phyloP scores from a whole-genome alignment of 2,113 vertebrate species.

The Centrocercus urophasianus region DNA sequence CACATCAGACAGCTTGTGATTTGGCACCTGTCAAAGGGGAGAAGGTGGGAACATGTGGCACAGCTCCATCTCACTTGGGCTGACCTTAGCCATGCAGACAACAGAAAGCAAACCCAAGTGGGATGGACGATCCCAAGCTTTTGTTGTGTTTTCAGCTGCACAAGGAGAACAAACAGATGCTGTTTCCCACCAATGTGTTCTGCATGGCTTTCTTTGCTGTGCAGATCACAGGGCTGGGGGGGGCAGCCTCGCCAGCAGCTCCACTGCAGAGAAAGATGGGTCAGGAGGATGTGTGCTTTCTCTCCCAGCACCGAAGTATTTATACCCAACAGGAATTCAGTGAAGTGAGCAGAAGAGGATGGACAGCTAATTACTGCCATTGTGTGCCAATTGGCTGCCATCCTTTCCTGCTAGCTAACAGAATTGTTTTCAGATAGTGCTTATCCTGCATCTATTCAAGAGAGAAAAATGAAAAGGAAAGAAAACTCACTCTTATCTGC shows the following conservation, averaged over 20 bases:
- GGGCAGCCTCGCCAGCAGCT: not conserved
- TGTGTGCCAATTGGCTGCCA: constrained; percentile 40
- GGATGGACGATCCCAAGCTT: not conserved
- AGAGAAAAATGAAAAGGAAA: constrained; percentile 27
- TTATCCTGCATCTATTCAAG: constrained; percentile 56
- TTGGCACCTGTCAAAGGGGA: not conserved
- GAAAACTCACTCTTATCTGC: constrained; percentile 63
- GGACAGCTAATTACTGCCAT: constrained; percentile 61
- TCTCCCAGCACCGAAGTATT: not conserved
- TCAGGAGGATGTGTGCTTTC: not conserved
- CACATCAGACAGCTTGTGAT: too few species aligned
- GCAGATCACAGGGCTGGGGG: not conserved
- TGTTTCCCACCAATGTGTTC: not conserved
- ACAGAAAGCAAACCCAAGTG: not conserved
- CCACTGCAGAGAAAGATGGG: not conserved
- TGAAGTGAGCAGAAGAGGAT: not conserved
- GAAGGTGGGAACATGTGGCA: not conserved
- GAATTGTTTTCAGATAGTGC: constrained; percentile 62
- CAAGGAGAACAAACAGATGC: not conserved
- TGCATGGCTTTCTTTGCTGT: not conserved
- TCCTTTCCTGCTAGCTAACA: constrained; percentile 45
- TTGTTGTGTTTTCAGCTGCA: not conserved
- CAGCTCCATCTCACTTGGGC: not conserved
- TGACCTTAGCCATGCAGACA: not conserved
- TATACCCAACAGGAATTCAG: constrained; percentile 4